Conservation (phyloP, 1,140 invertebrate genomes). For the Zaprionus gabonicus region DNA sequence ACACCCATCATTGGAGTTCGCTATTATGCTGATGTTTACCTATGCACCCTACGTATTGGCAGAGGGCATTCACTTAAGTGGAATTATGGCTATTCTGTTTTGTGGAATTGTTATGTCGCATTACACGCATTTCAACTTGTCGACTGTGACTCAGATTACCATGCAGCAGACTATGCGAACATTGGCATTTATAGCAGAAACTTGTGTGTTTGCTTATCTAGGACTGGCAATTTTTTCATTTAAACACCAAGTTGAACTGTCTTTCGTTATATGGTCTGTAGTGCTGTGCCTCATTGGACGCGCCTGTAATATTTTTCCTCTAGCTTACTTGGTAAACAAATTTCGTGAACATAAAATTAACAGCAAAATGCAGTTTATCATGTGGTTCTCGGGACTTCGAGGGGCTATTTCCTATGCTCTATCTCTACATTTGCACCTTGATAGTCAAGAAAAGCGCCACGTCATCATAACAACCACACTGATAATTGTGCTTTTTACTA, state of each 20-base stretch:
- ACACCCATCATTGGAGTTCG: conserved; percentile 99
- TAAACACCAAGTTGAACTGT: conserved; percentile 91
- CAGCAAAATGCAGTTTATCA: conserved; percentile 99
- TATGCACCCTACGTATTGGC: conserved; percentile 99
- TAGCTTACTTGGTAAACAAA: conserved; percentile 96
- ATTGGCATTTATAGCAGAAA: conserved; percentile 98
- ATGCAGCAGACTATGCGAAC: conserved; percentile 99
- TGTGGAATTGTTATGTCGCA: conserved; percentile 99
- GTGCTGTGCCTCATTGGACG: conserved; percentile 96
- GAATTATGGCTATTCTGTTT: conserved; percentile 99
- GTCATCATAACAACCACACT: conserved; percentile 98
- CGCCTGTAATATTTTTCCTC: conserved; percentile 98
- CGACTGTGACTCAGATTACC: conserved; percentile 99
- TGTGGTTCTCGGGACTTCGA: conserved; percentile 99
- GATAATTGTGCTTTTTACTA: conserved; percentile 98
- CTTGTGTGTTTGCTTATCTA: conserved; percentile 99
- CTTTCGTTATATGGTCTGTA: conserved; percentile 96
- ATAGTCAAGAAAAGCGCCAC: conserved; percentile 94
- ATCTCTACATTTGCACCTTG: conserved; percentile 97
- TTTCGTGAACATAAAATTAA: conserved; percentile 99
- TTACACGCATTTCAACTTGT: conserved; percentile 99
- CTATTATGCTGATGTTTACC: conserved; percentile 98
- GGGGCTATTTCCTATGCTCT: conserved; percentile 99
- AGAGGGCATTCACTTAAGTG: conserved; percentile 91
- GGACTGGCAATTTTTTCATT: conserved; percentile 99